Conservation (phyloP, 2,113 vertebrate genomes). For the Paracanthobrama guichenoti region DNA sequence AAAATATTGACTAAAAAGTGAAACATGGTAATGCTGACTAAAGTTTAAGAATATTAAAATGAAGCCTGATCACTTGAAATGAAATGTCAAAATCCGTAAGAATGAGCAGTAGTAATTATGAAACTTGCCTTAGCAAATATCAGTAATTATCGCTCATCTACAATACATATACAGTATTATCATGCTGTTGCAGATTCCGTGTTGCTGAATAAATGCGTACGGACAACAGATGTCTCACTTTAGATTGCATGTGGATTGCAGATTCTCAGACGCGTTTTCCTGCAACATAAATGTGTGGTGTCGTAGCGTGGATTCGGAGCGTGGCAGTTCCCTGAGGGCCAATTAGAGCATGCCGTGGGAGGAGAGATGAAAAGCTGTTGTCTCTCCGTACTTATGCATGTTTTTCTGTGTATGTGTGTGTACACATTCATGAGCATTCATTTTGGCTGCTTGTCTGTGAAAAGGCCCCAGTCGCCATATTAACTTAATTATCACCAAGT, state of each 20-base stretch:
- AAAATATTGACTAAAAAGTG: neutral
- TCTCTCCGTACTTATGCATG: constrained; percentile 4
- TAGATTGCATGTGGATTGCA: constrained; percentile 4
- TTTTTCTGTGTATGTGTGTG: neutral
- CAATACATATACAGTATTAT: neutral
- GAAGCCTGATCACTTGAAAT: neutral
- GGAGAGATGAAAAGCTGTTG: constrained; percentile 40
- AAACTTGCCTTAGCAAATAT: neutral
- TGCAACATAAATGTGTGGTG: constrained; percentile 21
- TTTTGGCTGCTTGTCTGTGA: neutral
- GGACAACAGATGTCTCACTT: neutral
- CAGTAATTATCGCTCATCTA: neutral
- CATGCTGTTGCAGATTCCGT: neutral
- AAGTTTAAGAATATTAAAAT: neutral
- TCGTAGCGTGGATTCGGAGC: constrained; percentile 39
- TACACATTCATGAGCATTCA: constrained; percentile 4
- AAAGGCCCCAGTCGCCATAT: neutral
- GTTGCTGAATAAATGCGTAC: neutral
- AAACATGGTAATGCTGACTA: neutral
- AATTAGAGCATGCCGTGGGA: constrained; percentile 53
- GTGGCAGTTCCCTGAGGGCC: constrained; percentile 28
- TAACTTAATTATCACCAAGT: constrained; percentile 20
- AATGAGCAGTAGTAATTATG: neutral
- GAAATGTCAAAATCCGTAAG: neutral
- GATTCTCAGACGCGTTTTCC: constrained; percentile 15